A percentile compares a stretch with the other conserved stretches of the same genome.
These are phyloP conservation scores for Lottia scabra DNA, from an alignment of 2,888 invertebrate genomes.

Conservation along the genomic window DNA sequence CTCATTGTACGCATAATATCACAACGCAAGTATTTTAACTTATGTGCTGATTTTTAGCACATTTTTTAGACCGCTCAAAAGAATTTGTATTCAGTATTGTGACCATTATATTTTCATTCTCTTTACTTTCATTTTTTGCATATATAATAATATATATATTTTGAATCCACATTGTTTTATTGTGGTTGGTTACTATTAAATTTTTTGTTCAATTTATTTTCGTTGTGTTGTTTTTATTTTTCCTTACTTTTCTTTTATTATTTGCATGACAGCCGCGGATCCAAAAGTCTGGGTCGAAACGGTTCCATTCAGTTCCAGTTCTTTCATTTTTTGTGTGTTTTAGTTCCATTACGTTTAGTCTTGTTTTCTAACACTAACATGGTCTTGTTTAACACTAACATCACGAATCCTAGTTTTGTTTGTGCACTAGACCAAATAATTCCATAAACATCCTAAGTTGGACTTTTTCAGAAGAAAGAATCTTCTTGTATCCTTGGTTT, in stretches of 20 bases:
- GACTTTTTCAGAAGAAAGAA: no score
- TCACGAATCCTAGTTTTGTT: neutral
- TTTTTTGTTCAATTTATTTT: constrained; percentile 29
- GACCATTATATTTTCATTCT: constrained; percentile 19
- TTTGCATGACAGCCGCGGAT: neutral
- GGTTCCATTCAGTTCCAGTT: no score
- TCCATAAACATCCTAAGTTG: no score
- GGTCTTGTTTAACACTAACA: no score
- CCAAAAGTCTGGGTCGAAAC: no score
- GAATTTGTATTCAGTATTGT: constrained; percentile 26
- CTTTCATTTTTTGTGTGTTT: no score
- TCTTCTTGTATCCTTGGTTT: constrained; percentile 12
- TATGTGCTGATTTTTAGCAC: neutral
- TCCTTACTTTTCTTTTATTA: neutral
- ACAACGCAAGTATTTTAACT: neutral
- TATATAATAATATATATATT: neutral
- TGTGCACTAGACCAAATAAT: neutral
- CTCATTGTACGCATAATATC: neutral
- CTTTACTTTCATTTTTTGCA: constrained; percentile 8
- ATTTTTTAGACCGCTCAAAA: constrained; percentile 13
- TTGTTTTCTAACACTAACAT: no score
- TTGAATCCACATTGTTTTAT: constrained; percentile 14
- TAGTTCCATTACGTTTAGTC: no score
- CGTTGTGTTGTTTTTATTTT: constrained; percentile 27
- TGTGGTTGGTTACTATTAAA: constrained; percentile 32